phyloP scores from a whole-genome alignment of 2,797 vertebrate genomes.

The Hipposideros larvatus region DNA sequence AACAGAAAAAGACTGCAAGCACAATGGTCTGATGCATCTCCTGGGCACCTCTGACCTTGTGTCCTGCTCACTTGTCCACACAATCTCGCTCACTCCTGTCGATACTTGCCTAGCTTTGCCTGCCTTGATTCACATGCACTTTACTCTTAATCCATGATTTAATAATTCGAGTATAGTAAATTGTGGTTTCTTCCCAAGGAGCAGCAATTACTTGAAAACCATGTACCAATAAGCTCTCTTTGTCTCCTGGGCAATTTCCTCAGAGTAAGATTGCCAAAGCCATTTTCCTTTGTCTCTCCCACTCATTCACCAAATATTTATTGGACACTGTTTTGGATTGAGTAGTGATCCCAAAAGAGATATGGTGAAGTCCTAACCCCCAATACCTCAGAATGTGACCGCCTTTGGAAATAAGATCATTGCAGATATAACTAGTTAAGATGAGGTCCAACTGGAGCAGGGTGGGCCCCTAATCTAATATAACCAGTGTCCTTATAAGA shows the following conservation, averaged over 20 bases:
- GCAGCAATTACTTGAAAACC: background rate
- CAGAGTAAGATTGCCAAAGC: background rate
- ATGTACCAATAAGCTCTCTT: background rate
- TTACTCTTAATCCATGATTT: background rate
- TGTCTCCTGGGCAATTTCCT: background rate
- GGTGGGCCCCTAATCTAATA: background rate
- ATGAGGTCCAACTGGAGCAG: background rate
- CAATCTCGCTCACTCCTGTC: accelerated
- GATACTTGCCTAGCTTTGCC: accelerated
- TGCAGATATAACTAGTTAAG: background rate
- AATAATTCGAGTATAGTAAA: background rate
- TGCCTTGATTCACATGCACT: background rate
- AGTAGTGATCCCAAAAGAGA: background rate
- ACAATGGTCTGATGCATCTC: accelerated
- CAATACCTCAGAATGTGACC: background rate
- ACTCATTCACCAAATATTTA: background rate
- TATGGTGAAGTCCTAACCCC: background rate
- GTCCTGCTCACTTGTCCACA: accelerated
- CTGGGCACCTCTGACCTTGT: accelerated
- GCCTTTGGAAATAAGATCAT: background rate
- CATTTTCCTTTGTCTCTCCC: background rate
- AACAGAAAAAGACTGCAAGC: background rate
- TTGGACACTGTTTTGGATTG: background rate
- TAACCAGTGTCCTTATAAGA: background rate
- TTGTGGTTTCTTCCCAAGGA: background rate